Evolutionary conservation across 2,888 invertebrate species (phyloP), one percentile per base, ranked within the genome.

Genomic region (Hedychridium roseum): DNA sequence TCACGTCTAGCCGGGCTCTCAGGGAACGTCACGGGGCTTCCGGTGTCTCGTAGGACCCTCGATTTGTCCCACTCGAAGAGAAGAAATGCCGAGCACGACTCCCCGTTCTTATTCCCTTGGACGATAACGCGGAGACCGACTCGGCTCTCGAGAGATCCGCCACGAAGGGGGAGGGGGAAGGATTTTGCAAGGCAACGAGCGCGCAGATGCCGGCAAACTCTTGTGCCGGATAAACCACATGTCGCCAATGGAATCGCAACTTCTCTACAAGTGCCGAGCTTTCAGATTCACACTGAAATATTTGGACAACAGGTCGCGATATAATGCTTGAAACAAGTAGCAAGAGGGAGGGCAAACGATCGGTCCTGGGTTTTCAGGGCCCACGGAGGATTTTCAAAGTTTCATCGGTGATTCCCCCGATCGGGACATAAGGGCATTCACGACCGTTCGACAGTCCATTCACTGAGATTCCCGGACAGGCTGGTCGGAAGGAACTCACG

Each of bases 361-460:
- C n/a, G n/a, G n/a, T n/a, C n/a, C n/a, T n/a, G n/a, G n/a, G n/a
- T n/a, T n/a, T n/a, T n/a, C n/a, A n/a, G n/a, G n/a, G n/a, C n/a
- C n/a, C n/a, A n/a, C n/a, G n/a, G n/a, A n/a, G n/a, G n/a, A n/a
- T n/a, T n/a, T n/a, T 48, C 34, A 43, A 12, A 39, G 41, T 52
- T 54, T 54, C 48, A 54, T 54, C 26, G 52, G 16, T n/a, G 41
- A 15, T 34, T 48, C 51, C 49, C 43, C 50, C 41, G 46, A 28
- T 21, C 12, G 45, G 32, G 38, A 55, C 55, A 55, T 45, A 58
- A 58, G 52, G 47, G 58, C n/a, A 56, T 59, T 56, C 58, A 44
- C 47, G 47, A 31, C 31, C 36, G 26, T 11, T 35, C 27, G 35
- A 50, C 43, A 36, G 6, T n/a, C 16, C n/a, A 26, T 17, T 32